Percentiles rank a stretch among this genome's conserved stretches.
Evolutionary conservation across 2,888 invertebrate genomes (phyloP).

Genomic region (Cecidostiba fungosa): DNA sequence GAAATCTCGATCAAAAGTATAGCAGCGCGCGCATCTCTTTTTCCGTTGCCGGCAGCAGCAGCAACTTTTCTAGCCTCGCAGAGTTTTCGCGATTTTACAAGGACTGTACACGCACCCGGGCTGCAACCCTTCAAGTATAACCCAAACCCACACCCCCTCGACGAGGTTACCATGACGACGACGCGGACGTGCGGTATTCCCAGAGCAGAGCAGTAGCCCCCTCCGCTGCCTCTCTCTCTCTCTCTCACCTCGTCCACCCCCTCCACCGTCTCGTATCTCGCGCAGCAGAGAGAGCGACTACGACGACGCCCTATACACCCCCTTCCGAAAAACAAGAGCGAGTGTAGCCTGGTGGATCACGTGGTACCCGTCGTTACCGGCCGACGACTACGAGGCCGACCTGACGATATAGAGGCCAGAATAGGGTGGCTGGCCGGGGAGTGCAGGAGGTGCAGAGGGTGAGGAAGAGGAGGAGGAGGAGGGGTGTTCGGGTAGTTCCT

Average conservation of each 20-base stretch:
- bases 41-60: slow-evolving; percentile 63
- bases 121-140: slow-evolving; percentile 77
- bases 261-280: slow-evolving; percentile 48
- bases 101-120: slow-evolving; percentile 73
- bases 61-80: slow-evolving; percentile 37
- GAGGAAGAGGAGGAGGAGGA: slow-evolving; percentile 73
- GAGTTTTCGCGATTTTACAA: slow-evolving; percentile 76
- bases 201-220: slow-evolving; percentile 38
- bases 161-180: slow-evolving; percentile 76
- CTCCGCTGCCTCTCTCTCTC: neutral
- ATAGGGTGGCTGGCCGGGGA: slow-evolving; percentile 11
- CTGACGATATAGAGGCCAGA: slow-evolving; percentile 49
- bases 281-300: slow-evolving; percentile 9
- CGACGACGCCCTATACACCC: slow-evolving; percentile 65
- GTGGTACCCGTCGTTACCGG: slow-evolving; percentile 74
- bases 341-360: slow-evolving; percentile 76
- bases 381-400: slow-evolving; percentile 61
- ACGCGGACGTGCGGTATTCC: slow-evolving; percentile 76
- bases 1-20: slow-evolving; percentile 74
- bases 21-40: slow-evolving; percentile 64
- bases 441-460: slow-evolving; percentile 47
- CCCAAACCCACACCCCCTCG: slow-evolving; percentile 69
- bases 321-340: slow-evolving; percentile 76
- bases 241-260: slow-evolving; percentile 64
- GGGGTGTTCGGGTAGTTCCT: slow-evolving; percentile 77